These are phyloP conservation scores for Malacoraja senta DNA, from an alignment of 2,797 vertebrate genomes.

Conservation along the genomic window DNA sequence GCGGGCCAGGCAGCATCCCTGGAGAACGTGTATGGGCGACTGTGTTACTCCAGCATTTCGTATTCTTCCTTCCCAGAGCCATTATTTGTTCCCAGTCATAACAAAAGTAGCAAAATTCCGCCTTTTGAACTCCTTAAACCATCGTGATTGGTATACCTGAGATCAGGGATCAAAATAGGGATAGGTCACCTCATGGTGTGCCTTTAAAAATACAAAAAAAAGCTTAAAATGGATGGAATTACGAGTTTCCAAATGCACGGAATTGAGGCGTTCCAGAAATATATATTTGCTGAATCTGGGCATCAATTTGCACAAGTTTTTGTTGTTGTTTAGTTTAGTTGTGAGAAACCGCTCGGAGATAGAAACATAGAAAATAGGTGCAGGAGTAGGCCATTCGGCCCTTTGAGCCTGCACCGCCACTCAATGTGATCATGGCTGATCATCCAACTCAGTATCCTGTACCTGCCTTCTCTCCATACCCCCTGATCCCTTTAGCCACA, in stretches of 20 bases:
- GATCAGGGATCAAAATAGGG: conserved; percentile 47
- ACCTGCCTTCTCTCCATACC: too few species aligned
- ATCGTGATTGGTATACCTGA: conserved; percentile 50
- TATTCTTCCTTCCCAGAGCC: conserved; percentile 50
- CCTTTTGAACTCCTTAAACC: conserved; percentile 50
- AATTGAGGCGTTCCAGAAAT: neutral
- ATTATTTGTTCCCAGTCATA: conserved; percentile 55
- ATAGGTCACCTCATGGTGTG: neutral
- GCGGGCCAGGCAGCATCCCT: too few species aligned
- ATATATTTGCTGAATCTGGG: neutral
- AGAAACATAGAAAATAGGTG: too few species aligned
- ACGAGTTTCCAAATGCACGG: neutral
- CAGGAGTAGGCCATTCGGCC: too few species aligned
- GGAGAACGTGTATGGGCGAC: too few species aligned
- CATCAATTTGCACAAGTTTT: neutral
- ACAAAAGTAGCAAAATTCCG: conserved; percentile 54
- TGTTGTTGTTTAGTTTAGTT: too few species aligned
- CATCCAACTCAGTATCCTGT: too few species aligned
- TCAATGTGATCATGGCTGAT: too few species aligned
- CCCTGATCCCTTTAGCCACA: too few species aligned
- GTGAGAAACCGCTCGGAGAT: too few species aligned
- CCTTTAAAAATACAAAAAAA: conserved; percentile 42
- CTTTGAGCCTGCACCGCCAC: too few species aligned
- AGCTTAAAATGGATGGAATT: neutral
- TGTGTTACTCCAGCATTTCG: too few species aligned